Evolutionary conservation across 2,888 invertebrate genomes (phyloP), one percentile per base, ranked within the genome.

Genomic region (Leptinotarsa peninsularis): DNA sequence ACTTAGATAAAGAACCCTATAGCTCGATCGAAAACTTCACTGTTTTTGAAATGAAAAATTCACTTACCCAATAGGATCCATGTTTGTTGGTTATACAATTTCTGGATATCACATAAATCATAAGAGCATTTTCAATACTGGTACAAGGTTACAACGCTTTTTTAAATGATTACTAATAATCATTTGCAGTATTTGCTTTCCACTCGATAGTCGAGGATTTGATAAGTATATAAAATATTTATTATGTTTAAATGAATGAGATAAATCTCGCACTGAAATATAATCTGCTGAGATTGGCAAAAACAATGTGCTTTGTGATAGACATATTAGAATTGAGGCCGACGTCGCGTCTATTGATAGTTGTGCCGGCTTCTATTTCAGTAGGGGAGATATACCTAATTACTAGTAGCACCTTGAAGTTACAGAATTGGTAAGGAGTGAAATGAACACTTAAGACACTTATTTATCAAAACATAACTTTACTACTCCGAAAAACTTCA

Each of bases 61-160:
- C 7, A n/a, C 54, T 54, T 54, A 54, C 54, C 54, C 54, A 18
- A 54, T 54, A n/a, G 54, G 54, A 54, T 54, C 54, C 54, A 54
- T 54, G 54, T 54, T 54, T n/a, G 54, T 54, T 18, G 54, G 54
- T 43, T 54, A n/a, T 54, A 18, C 4, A 54, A 54, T 7, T 54
- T 18, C 18, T 18, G 3, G n/a, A 54, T 18, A 54, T 54, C 54
- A 54, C 13, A 54, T n/a, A 7, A 54, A n/a, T 54, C 18, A 18
- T 54, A 4, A 54, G 13, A 54, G 18, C 54, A 54, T 3, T 54
- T 54, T 54, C 13, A 54, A 13, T 54, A 54, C 18, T 54, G 18
- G 10, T 54, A 10, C 18, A 18, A n/a, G 1, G 18, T 43, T 43
- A 18, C 13, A 18, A 4, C n/a, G 54, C 18, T n/a, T 54, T 54